Base-by-base conservation (phyloP, 2,113 vertebrate species). In the Megaceryle maxima region DNA sequence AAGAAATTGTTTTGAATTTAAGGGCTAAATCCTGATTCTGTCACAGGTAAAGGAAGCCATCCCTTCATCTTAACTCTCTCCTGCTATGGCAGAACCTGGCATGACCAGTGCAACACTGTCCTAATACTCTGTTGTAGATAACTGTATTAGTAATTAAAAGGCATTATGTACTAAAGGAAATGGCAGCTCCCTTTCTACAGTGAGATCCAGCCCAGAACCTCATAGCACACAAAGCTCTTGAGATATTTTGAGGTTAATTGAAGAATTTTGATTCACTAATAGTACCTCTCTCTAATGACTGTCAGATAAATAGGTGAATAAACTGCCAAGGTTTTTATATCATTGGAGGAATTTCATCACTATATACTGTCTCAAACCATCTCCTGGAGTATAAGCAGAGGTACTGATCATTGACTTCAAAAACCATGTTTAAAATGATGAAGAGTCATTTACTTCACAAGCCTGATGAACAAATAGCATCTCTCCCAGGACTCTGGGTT, bases 191-290 rank as follows among this genome's bases (percentile, higher is more conserved):
- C 29, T 33, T 35, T 13, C 33, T 26, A 19, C n/a, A 73, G 33
- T 39, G 26, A 57, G 33, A 62, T 73, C 17, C 68, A 83, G 20
- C 35, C 29, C 68, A 91, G 55, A 85, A 68, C 48, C 26, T 64
- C 69, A 63, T 20, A 72, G 33, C 10, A 7, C 6, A 9, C 37
- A 66, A 69, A 72, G 24, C 39, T 60, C 51, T 11, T 0, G 0
- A 83, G 56, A 22, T 39, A 56, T 43, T 93, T 63, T 39, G 67
- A 44, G 28, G 12, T 31, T 62, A 69, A 37, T n/a, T 41, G 29
- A 62, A 22, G 29, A 13, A 50, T 76, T 91, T 67, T 51, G 28
- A 2, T 51, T 69, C 55, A 57, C 20, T 46, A 19, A 62, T 18
- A 64, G 7, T 6, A 24, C 0, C 14, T n/a, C 16, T 10, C 16